phyloP scores from a whole-genome alignment of 2,113 vertebrate species.

The Ancistrus triradiatus region DNA sequence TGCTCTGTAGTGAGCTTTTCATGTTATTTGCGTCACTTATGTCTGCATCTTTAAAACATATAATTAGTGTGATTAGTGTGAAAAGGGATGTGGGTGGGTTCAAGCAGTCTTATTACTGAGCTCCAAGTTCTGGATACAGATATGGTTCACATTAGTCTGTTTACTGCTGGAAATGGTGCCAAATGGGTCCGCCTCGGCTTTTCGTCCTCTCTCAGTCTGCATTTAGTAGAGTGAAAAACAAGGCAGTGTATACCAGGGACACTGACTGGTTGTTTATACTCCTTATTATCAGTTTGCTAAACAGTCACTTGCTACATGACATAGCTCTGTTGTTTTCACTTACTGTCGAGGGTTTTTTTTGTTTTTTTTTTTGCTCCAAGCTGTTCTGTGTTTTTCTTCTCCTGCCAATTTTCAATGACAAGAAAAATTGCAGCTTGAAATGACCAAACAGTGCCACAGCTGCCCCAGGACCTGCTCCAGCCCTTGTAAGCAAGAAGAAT shows the following conservation, averaged over 20 bases:
- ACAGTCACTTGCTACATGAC: not conserved
- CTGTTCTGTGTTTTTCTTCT: not conserved
- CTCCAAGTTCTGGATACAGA: constrained; percentile 38
- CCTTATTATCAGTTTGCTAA: not conserved
- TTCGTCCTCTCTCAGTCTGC: constrained; percentile 9
- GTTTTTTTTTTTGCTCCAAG: not conserved
- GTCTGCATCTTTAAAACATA: constrained; percentile 41
- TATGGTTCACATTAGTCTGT: constrained; percentile 42
- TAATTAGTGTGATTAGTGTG: constrained; percentile 66
- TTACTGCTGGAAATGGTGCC: constrained; percentile 49
- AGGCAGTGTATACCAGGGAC: not conserved
- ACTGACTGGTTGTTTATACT: not conserved
- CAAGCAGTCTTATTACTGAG: constrained; percentile 56
- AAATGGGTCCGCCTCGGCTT: constrained; percentile 17
- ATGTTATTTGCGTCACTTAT: constrained; percentile 50
- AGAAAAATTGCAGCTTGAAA: not conserved
- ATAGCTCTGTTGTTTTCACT: too few relatives aligned
- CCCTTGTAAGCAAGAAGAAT: not conserved
- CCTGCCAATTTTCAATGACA: not conserved
- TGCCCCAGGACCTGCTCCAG: constrained; percentile 1
- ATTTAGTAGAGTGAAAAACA: not conserved
- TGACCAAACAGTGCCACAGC: constrained; percentile 10
- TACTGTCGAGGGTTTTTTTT: too few relatives aligned
- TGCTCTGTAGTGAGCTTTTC: constrained; percentile 41
- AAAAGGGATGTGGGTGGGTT: constrained; percentile 53